phyloP scores from a whole-genome alignment of 2,797 vertebrate genomes.

The Vipera latastei region DNA sequence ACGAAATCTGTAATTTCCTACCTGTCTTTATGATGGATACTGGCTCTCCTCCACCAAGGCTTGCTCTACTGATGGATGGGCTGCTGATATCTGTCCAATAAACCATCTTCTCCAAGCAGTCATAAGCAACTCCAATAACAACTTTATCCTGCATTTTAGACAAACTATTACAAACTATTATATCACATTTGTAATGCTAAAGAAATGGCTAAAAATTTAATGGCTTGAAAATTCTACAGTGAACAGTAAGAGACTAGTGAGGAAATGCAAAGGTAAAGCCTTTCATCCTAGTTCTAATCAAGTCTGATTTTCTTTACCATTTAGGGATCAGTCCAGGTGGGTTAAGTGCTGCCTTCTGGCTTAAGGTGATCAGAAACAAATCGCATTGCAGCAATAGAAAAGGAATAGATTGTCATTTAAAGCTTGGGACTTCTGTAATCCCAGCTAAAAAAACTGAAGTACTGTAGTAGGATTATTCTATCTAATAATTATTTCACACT shows the following conservation, averaged over 20 bases:
- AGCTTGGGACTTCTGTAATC: background rate
- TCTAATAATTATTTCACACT: background rate
- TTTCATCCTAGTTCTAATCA: background rate
- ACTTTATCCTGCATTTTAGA: constrained; percentile 80
- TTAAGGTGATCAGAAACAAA: background rate
- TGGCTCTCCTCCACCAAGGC: constrained; percentile 82
- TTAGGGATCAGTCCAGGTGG: background rate
- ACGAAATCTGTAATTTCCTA: constrained; percentile 37
- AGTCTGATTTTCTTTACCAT: background rate
- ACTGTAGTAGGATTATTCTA: background rate
- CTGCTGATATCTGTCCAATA: constrained; percentile 94
- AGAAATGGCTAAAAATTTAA: constrained; percentile 6
- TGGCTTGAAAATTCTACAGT: background rate
- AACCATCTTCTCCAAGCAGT: constrained; percentile 89
- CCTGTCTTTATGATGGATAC: constrained; percentile 80
- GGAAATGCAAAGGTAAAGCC: background rate
- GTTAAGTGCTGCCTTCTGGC: background rate
- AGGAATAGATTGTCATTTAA: background rate
- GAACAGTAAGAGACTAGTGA: background rate
- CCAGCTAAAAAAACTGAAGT: background rate
- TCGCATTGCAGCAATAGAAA: background rate
- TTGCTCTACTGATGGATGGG: constrained; percentile 88
- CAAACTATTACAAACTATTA: constrained; percentile 7
- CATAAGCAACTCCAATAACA: constrained; percentile 88
- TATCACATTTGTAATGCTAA: background rate